Conservation (phyloP, 2,888 invertebrate genomes). For the Parnassius orleans region DNA sequence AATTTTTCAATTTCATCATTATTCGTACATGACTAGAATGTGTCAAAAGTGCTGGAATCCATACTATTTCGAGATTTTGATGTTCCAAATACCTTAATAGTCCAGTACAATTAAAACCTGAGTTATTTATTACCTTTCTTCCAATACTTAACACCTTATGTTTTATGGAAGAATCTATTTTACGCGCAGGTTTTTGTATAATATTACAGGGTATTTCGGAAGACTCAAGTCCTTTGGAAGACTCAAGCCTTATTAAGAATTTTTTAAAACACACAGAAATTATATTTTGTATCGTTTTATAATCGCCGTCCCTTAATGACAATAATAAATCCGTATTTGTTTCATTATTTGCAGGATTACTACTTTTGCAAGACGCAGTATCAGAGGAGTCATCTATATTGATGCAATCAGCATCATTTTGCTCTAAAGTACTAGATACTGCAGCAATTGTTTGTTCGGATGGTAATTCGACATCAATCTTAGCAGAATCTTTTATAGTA, state of each 20-base stretch:
- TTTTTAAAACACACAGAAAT: constrained; percentile 50
- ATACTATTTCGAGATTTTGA: constrained; percentile 56
- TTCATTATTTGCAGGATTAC: constrained; percentile 25
- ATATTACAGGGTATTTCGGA: constrained; percentile 18
- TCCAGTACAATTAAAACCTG: constrained; percentile 54
- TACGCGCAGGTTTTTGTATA: constrained; percentile 29
- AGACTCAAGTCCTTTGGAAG: constrained; percentile 25
- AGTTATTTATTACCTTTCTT: constrained; percentile 56
- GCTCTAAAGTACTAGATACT: constrained; percentile 14
- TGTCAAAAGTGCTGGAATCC: constrained; percentile 43
- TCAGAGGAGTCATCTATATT: constrained; percentile 59
- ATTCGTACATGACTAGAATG: constrained; percentile 48
- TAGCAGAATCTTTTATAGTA: constrained; percentile 27
- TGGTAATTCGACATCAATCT: constrained; percentile 20
- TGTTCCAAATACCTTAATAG: constrained; percentile 61
- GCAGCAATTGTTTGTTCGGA: not conserved
- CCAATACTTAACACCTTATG: constrained; percentile 68
- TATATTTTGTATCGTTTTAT: constrained; percentile 50
- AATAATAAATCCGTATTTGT: constrained; percentile 23
- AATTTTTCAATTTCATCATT: constrained; percentile 46
- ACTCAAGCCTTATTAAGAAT: constrained; percentile 42
- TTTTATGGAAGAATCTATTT: constrained; percentile 50
- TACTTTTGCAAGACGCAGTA: constrained; percentile 39
- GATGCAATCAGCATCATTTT: constrained; percentile 46
- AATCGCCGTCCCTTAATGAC: constrained; percentile 34